Base-by-base conservation (phyloP, 2,797 vertebrate genomes). In the Limnodromus scolopaceus region DNA sequence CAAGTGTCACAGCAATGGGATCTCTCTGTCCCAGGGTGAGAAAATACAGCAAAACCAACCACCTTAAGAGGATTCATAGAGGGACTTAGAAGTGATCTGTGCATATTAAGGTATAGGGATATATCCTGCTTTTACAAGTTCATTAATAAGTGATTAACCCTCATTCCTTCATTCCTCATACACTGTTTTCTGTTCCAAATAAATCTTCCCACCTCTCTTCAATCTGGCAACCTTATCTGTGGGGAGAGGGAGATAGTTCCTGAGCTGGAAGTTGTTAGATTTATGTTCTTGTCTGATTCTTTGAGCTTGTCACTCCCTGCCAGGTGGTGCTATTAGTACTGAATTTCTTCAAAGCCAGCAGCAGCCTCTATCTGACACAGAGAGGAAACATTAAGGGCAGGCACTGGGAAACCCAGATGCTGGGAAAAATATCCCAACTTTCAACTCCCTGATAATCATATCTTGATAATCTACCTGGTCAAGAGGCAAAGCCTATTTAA, bases 201-300 rank as follows among this genome's bases (percentile, higher is more conserved):
- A 83, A 82, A 74, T 80, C 32, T 84, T 91, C 53, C 57, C 6
- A 23, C 16, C 25, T 75, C 55, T 68, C 45, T 80, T 91, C 48
- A 74, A 2, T 92, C 61, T 83, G 91, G 55, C 22, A 38, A 77
- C 57, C 28, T 80, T 83, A 80, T 91, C 55, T 68, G 48, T 9
- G 64, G 53, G 84, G 77, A 92, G 16, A 6, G n/a, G 54, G 9
- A 77, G 43, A 18, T 11, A 46, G 19, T 22, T 89, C 17, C 78
- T 55, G 65, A 81, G 60, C 13, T 83, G 55, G 39, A 91, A 39
- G 16, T 48, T 92, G 66, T 79, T 77, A 93, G 84, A 89, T 95
- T 95, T 94, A 64, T 91, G 75, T 66, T 91, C 71, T 48, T 77
- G 71, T 68, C 87, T 89, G 84, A 80, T 93, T 25, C 55, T 91